Conservation (phyloP, 2,113 vertebrate species). For the Silurus asotus region DNA sequence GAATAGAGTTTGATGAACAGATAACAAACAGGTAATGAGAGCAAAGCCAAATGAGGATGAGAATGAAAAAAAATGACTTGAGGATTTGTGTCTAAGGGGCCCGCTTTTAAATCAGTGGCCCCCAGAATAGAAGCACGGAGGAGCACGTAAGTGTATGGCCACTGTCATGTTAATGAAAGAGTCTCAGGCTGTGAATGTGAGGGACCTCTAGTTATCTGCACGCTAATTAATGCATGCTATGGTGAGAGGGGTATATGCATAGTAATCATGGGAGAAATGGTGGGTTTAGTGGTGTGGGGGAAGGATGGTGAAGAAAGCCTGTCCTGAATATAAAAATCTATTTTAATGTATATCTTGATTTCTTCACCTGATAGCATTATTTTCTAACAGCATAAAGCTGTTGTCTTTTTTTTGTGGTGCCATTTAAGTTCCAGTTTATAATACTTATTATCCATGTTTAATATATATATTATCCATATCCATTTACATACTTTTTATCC, state of each 20-base stretch:
- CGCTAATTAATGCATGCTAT: slow-evolving; percentile 74
- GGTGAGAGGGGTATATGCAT: slow-evolving; percentile 67
- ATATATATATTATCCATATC: too few species aligned
- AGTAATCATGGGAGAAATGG: slow-evolving; percentile 63
- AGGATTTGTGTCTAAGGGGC: slow-evolving; percentile 68
- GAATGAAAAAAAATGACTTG: slow-evolving; percentile 67
- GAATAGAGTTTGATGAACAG: slow-evolving; percentile 59
- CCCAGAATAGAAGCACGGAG: slow-evolving; percentile 64
- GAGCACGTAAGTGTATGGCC: slow-evolving; percentile 62
- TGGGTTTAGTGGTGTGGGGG: slow-evolving; percentile 40
- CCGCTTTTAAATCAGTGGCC: slow-evolving; percentile 75
- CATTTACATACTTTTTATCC: too few species aligned
- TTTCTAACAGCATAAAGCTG: neutral
- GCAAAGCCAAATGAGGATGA: slow-evolving; percentile 58
- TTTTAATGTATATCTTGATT: neutral
- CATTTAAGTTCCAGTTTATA: too few species aligned
- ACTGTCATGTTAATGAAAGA: slow-evolving; percentile 78
- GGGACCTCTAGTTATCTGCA: slow-evolving; percentile 72
- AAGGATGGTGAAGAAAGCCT: slow-evolving; percentile 12
- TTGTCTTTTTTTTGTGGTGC: neutral
- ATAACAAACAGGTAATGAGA: slow-evolving; percentile 62
- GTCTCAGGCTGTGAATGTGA: slow-evolving; percentile 72
- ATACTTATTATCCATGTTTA: too few species aligned
- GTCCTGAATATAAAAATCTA: neutral
- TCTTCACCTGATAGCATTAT: neutral